A percentile compares a stretch with the other conserved stretches of the same genome.
Conservation (phyloP, 1,140 invertebrate genomes). For the Periplaneta americana region DNA sequence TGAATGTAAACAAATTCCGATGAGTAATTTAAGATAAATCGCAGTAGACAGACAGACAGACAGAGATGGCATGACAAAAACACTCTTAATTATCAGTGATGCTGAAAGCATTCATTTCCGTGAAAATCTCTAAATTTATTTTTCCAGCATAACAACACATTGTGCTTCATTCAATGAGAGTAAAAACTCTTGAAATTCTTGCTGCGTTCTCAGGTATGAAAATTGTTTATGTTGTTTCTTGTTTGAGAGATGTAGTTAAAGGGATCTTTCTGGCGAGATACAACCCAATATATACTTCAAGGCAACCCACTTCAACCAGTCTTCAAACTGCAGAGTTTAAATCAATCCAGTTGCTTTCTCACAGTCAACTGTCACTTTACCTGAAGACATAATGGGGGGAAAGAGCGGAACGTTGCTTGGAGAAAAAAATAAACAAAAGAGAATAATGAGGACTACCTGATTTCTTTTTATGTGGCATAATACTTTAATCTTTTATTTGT, state of each 20-base stretch:
- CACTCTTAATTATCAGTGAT: no score
- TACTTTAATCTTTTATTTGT: neutral
- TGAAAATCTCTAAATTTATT: no score
- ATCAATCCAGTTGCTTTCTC: neutral
- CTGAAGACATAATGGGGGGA: neutral
- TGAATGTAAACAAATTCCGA: no score
- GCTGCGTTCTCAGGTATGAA: no score
- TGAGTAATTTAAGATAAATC: no score
- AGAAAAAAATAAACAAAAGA: neutral
- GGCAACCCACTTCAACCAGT: neutral
- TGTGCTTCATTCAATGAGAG: no score
- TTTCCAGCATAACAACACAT: no score
- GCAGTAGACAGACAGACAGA: no score
- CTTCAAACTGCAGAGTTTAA: neutral
- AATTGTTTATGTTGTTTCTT: no score
- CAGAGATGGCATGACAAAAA: no score
- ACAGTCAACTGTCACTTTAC: neutral
- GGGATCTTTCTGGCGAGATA: neutral
- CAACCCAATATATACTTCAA: neutral
- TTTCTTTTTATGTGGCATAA: neutral
- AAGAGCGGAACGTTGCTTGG: neutral
- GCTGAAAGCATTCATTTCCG: no score
- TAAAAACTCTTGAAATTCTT: no score
- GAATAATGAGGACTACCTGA: neutral
- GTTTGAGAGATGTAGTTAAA: neutral